Base-by-base conservation (phyloP, 2,797 vertebrate genomes). In the Tympanoctomys barrerae region DNA sequence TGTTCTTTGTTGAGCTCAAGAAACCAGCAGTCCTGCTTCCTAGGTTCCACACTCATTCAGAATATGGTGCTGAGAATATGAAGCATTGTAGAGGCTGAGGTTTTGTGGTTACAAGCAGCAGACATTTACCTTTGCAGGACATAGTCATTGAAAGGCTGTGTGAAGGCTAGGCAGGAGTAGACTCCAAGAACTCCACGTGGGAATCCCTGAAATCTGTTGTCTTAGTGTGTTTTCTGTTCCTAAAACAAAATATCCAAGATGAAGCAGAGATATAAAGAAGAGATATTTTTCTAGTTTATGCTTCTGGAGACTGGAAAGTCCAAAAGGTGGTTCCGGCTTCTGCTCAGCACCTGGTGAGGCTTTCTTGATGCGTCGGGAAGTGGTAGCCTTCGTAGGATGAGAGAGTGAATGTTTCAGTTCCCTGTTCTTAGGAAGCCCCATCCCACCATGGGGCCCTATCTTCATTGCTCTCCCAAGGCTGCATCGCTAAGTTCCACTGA, bases 11-110 rank as follows among this genome's bases (percentile, higher is more conserved):
- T 39, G 36, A 12, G 28, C 39, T 71, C 71, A 80, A 88, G 80
- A 91, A 94, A 81, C 70, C 33, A 42, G 52, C 24, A 80, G 46
- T 66, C n/a, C 75, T 49, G 33, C 57, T 89, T 90, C 49, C 79
- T 88, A 11, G 90, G 18, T 33, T 80, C 9, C 8, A 11, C 4
- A 16, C 94, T 90, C 52, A 54, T 75, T 93, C 64, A 75, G 21
- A 90, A 81, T 24, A n/a, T 42, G 87, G 28, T 57, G 70, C 31
- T 89, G 42, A 87, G 86, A 81, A 46, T 31, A 28, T 28, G 19
- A 62, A 83, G 16, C 26, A 61, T 93, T 89, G 68, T 73, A 73
- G 64, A 14, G 8, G 21, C 89, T 94, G 59, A 75, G 19, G 9
- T 57, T 81, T 85, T n/a, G 21, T 88, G 88, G n/a, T 75, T 68